phyloP scores from a whole-genome alignment of 2,113 vertebrate species.

The Lepisosteus osseus region DNA sequence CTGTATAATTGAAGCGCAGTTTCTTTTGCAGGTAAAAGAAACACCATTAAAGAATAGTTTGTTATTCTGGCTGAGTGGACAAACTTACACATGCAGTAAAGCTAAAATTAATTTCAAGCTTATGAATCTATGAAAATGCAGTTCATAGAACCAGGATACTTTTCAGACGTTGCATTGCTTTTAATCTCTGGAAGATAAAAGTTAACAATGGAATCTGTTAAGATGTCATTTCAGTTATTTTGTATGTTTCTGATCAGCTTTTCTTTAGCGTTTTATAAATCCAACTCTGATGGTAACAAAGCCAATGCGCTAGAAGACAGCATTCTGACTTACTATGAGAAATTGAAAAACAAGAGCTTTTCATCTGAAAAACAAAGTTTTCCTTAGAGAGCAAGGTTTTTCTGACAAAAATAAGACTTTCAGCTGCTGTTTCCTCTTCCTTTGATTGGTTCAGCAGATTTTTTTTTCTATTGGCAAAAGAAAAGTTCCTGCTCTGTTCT shows the following conservation, averaged over 20 bases:
- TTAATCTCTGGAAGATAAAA: not conserved
- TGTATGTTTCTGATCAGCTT: not conserved
- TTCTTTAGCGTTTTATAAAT: not conserved
- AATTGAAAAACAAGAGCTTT: conserved; percentile 17
- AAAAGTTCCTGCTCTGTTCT: not conserved
- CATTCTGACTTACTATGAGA: conserved; percentile 6
- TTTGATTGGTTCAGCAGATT: conserved; percentile 22
- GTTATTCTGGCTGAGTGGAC: too few species aligned
- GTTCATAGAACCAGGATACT: not conserved
- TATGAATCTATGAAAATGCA: not conserved
- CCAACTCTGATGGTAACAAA: not conserved
- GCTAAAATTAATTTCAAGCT: not conserved
- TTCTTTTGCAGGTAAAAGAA: too few species aligned
- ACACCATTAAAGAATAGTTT: too few species aligned
- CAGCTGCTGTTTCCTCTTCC: conserved; percentile 11
- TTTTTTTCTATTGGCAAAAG: not conserved
- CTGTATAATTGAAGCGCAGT: too few species aligned
- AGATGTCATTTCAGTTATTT: not conserved
- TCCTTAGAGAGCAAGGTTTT: not conserved
- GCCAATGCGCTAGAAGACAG: not conserved
- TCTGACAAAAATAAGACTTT: conserved; percentile 3
- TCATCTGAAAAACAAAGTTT: not conserved
- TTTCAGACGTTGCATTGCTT: not conserved
- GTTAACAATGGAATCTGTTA: not conserved
- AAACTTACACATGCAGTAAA: too few species aligned